Evolutionary conservation across 2,888 invertebrate species (phyloP), one percentile per base, ranked within the genome.

Genomic region (Lamproptera curius): DNA sequence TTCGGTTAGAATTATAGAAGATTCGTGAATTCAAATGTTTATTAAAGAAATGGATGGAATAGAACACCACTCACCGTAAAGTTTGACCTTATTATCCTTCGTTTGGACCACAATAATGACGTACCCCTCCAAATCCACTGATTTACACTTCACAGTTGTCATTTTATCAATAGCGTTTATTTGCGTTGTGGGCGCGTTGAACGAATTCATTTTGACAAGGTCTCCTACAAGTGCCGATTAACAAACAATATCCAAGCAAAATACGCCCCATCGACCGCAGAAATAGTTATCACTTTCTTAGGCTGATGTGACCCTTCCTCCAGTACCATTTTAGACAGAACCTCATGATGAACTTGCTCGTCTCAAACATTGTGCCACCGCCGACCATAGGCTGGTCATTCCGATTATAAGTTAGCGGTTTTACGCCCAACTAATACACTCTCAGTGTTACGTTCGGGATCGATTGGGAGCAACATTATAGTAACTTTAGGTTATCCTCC

Each of bases 91-190:
- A 80, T 96, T 96, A 85, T 97, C 97, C 82, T 95, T 94, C 71
- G 96, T 95, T 88, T 97, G 96, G 62, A 96, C 96, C 76, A 97
- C 91, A 75, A 97, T 96, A 77, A 97, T 97, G 75, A 97, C 96
- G 88, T 97, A 97, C 73, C 97, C 97, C 71, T 96, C 96, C 76
- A 97, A 90, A 90, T 97, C 97, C 75, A 97, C 96, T 87, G 86
- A 83, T 68, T 88, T 88, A 56, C 84, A 84, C 69, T 88, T 88
- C 23, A 88, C 87, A 49, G 88, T 86, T 58, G 86, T 88, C 76
- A 83, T 66, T 69, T 86, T 88, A 55, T 84, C 85, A 51, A 87
- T 76, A 16, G 87, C 69, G 59, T 80, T 87, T 52, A 87, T 86
- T 62, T 86, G 86, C 54, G 86, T 85, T 2, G 84, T 86, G 2